Conservation (phyloP, 2,113 vertebrate species). For the Tragelaphus buxtoni region DNA sequence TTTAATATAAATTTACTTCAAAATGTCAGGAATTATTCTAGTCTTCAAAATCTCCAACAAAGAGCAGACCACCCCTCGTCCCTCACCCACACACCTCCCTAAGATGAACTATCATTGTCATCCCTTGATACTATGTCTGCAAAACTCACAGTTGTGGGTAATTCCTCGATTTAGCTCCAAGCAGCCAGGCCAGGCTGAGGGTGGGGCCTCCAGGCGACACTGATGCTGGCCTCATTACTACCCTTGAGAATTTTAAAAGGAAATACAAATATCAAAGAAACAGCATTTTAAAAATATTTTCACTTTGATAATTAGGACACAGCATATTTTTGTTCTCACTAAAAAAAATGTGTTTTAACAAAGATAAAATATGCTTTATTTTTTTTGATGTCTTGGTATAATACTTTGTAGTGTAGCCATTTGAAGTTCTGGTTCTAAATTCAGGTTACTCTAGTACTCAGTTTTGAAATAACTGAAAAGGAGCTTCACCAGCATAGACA, state of each 20-base stretch:
- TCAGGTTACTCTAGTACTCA: background rate
- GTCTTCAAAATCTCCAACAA: background rate
- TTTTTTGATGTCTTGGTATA: background rate
- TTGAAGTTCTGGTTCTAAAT: background rate
- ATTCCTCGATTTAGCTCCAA: background rate
- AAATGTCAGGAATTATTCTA: background rate
- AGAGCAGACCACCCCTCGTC: background rate
- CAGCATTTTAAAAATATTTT: background rate
- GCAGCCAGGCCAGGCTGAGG: too few species aligned
- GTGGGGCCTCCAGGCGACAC: background rate
- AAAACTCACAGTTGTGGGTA: background rate
- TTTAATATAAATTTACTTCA: background rate
- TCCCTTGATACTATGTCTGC: background rate
- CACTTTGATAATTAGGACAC: background rate
- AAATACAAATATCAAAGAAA: background rate
- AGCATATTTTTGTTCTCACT: background rate
- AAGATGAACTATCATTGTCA: background rate
- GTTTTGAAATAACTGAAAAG: constrained; percentile 19
- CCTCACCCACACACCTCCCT: background rate
- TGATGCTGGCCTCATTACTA: too few species aligned
- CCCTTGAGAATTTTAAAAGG: background rate
- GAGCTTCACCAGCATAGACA: background rate
- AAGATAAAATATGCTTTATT: background rate
- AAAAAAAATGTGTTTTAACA: background rate
- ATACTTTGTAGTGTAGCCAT: background rate